phyloP scores from a whole-genome alignment of 1,140 invertebrate species.

The Laupala kohalensis region DNA sequence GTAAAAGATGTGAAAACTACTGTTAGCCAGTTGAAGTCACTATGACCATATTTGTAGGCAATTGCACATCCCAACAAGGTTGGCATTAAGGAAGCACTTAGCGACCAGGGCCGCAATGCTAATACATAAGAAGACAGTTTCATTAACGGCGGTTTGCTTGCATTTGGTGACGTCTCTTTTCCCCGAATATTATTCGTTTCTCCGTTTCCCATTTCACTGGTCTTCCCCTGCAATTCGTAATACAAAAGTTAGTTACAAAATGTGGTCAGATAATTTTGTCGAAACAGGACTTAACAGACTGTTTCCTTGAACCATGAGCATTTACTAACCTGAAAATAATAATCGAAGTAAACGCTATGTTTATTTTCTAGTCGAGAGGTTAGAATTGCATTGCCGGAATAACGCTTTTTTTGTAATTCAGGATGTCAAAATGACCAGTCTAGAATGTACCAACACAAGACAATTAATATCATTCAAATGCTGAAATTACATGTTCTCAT shows the following conservation, averaged over 20 bases:
- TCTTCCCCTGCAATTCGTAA: no score
- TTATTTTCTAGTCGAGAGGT: background rate
- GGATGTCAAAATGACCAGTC: background rate
- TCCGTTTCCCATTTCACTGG: slow-evolving; percentile 3
- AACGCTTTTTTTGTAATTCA: background rate
- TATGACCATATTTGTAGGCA: slow-evolving; percentile 60
- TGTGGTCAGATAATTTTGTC: no score
- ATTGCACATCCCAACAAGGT: slow-evolving; percentile 74
- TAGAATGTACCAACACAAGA: background rate
- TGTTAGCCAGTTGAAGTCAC: slow-evolving; percentile 61
- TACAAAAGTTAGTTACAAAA: no score
- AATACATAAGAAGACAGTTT: slow-evolving; percentile 75
- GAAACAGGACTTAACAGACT: no score
- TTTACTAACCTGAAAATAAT: no score
- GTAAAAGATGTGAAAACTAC: slow-evolving; percentile 71
- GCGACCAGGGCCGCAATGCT: slow-evolving; percentile 81
- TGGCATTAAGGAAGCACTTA: slow-evolving; percentile 81
- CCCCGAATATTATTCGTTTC: slow-evolving; percentile 1
- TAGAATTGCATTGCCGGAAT: background rate
- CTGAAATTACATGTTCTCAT: background rate
- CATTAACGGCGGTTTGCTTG: slow-evolving; percentile 32
- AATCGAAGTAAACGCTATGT: no score
- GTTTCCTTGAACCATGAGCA: no score
- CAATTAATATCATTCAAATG: background rate
- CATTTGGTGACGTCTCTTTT: background rate